Evolutionary conservation across 2,888 invertebrate species (phyloP).

Genomic region (Campopleginae sp.): DNA sequence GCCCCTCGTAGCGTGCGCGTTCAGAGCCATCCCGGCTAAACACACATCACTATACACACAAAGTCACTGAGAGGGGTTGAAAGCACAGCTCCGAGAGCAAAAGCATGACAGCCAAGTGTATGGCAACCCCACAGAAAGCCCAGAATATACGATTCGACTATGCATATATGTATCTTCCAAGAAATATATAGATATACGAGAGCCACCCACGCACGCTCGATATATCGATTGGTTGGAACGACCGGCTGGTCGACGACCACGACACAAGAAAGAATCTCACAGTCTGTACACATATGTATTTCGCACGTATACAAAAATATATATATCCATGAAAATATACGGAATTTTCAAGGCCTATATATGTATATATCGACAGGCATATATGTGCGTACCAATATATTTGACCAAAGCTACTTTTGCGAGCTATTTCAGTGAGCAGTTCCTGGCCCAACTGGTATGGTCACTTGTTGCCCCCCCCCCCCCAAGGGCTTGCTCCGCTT

Average conservation of each 20-base stretch:
- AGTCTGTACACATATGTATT: not conserved
- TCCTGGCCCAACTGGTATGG: constrained; percentile 64
- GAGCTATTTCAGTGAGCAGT: constrained; percentile 50
- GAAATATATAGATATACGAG: constrained; percentile 31
- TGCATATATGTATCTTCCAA: constrained; percentile 44
- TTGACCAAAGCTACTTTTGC: constrained; percentile 61
- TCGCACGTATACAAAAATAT: constrained; percentile 27
- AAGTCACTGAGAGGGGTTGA: constrained; percentile 42
- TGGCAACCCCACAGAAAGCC: constrained; percentile 33
- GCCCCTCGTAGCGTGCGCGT: constrained; percentile 59
- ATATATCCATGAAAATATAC: constrained; percentile 1
- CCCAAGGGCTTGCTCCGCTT: constrained; percentile 69
- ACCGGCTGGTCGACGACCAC: constrained; percentile 79
- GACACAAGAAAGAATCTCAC: constrained; percentile 65
- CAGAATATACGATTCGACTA: constrained; percentile 39
- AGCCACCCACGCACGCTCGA: constrained; percentile 77
- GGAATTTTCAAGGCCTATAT: not conserved
- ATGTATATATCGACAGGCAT: not conserved
- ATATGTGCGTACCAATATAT: constrained; percentile 52
- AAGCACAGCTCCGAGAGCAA: constrained; percentile 36
- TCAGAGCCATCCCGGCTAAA: constrained; percentile 47
- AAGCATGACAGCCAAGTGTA: constrained; percentile 56
- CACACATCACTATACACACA: constrained; percentile 53
- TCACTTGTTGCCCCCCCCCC: constrained; percentile 79
- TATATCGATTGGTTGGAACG: constrained; percentile 79